Base-by-base conservation (phyloP, 2,888 invertebrate genomes). In the Siphlonurus alternatus region DNA sequence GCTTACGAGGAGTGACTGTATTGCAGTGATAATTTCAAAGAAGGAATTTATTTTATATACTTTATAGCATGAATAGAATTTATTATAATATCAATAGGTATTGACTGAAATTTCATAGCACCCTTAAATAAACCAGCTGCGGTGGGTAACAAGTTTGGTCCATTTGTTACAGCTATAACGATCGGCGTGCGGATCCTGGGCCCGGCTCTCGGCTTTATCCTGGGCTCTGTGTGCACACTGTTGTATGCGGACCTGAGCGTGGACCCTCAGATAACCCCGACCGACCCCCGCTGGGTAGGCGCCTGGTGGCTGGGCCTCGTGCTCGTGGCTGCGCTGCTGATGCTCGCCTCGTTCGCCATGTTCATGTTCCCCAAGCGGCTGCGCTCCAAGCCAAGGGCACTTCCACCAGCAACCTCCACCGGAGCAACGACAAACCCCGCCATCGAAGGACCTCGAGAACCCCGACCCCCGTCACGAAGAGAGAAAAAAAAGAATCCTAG, bases 301-400 rank as follows among this genome's bases (percentile, higher is more conserved):
- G 96, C 96, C 59, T 97, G 96, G 96, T 97, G 96, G 96, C 79
- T 97, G 66, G 94, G 92, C 61, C 81, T 92, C 74, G 88, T 93
- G 67, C 79, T 94, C 71, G 92, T 94, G 71, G 89, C 93, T 1
- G 83, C 85, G 1, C 81, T 93, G 70, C 83, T 95, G 72, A 83
- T 93, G 74, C 70, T 94, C 65, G 86, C 93, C 64, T 88, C 93
- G 1, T 76, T 88, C 63, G 86, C 91, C 64, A 92, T 97, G 89
- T 92, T 93, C 77, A 89, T 89, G 69, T 95, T 95, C 76, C 94
- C 94, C 66, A 84, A 86, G 68, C 83, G 88, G 73, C 80, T 94
- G 62, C 73, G 72, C 66, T 68, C 71, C 2, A 66, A 68, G 54
- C 67, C 68, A 56, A 68, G 67, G 38, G 65, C 62, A 38, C 66